Percentiles rank a stretch among this genome's conserved stretches.
These are phyloP conservation scores for Lucilia sericata DNA, from an alignment of 1,140 invertebrate genomes.

Conservation along the genomic window DNA sequence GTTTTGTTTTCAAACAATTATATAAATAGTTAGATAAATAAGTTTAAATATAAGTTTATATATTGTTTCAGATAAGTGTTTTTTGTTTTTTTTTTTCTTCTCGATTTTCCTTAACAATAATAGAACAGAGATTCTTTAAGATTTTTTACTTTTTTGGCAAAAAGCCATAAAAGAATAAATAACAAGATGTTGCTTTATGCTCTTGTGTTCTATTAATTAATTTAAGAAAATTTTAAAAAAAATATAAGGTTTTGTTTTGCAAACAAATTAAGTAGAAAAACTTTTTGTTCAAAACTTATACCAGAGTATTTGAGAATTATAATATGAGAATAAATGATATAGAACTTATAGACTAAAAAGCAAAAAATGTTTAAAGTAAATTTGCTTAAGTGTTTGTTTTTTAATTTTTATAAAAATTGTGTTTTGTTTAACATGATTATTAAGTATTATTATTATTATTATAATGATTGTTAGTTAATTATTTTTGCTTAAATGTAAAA, in stretches of 20 bases:
- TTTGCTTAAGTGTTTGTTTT: background rate
- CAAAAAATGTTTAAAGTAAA: background rate
- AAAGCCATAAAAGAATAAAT: background rate
- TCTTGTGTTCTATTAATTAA: background rate
- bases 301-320: too few relatives aligned
- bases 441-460: too few relatives aligned
- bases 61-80: background rate
- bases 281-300: too few relatives aligned
- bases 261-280: too few relatives aligned
- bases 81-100: too few relatives aligned
- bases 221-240: background rate
- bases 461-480: too few relatives aligned
- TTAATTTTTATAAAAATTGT: too few relatives aligned
- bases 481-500: too few relatives aligned
- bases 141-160: background rate
- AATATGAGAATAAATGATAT: background rate
- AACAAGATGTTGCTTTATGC: background rate
- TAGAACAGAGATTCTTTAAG: background rate
- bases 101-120: background rate
- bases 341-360: background rate
- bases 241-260: too few relatives aligned
- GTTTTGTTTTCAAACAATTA: constrained; percentile 12
- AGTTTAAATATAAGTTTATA: constrained; percentile 32
- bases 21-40: constrained; percentile 19
- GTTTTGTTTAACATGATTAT: too few relatives aligned